Evolutionary conservation across 37 sponge, comb jelly and placozoan species (phyloP).

Genomic region (Spongilla lacustris): DNA sequence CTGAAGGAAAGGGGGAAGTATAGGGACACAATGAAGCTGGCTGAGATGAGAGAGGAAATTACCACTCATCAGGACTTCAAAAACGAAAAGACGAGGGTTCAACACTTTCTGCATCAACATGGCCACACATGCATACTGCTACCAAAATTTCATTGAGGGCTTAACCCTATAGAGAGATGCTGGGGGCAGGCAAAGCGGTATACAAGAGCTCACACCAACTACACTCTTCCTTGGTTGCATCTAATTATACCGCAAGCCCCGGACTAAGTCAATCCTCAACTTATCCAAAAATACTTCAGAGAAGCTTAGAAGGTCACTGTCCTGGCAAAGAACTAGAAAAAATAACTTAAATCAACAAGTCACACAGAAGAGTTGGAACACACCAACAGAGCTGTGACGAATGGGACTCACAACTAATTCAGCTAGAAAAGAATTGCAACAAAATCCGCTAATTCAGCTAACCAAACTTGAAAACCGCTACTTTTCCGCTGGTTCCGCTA

Average conservation of each 20-base stretch:
- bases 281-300: slow-evolving; percentile 33
- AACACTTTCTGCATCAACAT: slow-evolving; percentile 2
- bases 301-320: neutral
- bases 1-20: slow-evolving; percentile 10
- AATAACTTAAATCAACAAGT: too few relatives aligned
- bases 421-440: too few relatives aligned
- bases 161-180: slow-evolving; percentile 22
- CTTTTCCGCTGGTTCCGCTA: too few relatives aligned
- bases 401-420: too few relatives aligned
- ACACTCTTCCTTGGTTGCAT: neutral
- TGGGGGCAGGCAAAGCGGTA: slow-evolving; percentile 37
- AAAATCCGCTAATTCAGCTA: too few relatives aligned
- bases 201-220: slow-evolving; percentile 26
- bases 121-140: slow-evolving; percentile 16
- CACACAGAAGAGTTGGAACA: too few relatives aligned
- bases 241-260: slow-evolving; percentile 1
- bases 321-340: too few relatives aligned
- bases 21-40: neutral
- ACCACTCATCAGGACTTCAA: slow-evolving; percentile 31
- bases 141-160: slow-evolving; percentile 25
- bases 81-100: slow-evolving; percentile 32
- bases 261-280: slow-evolving; percentile 14
- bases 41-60: slow-evolving; percentile 14
- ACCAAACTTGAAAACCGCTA: too few relatives aligned
- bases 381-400: too few relatives aligned